A percentile compares a stretch with the other conserved stretches of the same genome.
Evolutionary conservation across 2,888 invertebrate species (phyloP).

Genomic region (Hirtodrosophila alboralis): DNA sequence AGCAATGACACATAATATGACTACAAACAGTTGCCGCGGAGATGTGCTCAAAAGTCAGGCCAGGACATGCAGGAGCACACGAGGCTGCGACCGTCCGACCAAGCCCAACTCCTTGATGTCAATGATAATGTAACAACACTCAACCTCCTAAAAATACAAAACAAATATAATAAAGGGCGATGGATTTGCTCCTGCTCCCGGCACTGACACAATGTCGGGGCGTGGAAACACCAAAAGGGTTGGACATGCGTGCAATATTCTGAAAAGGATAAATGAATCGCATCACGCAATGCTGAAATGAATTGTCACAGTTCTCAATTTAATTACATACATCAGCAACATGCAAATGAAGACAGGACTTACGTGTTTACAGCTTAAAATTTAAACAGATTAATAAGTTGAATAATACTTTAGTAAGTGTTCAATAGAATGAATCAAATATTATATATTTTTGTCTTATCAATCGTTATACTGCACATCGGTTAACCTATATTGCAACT

Average conservation of each 20-base stretch:
- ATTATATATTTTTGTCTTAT: no score
- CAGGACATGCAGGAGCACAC: slow-evolving; percentile 50
- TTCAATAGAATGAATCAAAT: no score
- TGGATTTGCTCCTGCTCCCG: background rate
- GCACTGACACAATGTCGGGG: slow-evolving; percentile 8
- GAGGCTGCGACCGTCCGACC: slow-evolving; percentile 17
- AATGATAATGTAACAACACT: slow-evolving; percentile 77
- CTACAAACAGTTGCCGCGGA: slow-evolving; percentile 67
- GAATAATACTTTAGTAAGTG: background rate
- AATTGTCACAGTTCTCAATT: slow-evolving; percentile 80
- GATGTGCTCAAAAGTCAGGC: slow-evolving; percentile 40
- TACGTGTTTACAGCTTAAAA: slow-evolving; percentile 7
- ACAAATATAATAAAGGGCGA: slow-evolving; percentile 11
- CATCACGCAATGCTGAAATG: slow-evolving; percentile 23
- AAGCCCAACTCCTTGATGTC: slow-evolving; percentile 47
- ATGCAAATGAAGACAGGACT: slow-evolving; percentile 64
- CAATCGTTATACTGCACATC: background rate
- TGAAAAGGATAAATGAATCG: slow-evolving; percentile 29
- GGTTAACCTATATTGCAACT: background rate
- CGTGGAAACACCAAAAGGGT: slow-evolving; percentile 58
- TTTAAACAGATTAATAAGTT: slow-evolving; percentile 9
- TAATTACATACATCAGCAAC: slow-evolving; percentile 75
- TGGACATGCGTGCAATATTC: slow-evolving; percentile 53
- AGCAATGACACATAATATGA: slow-evolving; percentile 75
- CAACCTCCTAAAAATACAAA: slow-evolving; percentile 45